Evolutionary conservation across 2,113 vertebrate species (phyloP).

Genomic region (Propithecus coquereli): DNA sequence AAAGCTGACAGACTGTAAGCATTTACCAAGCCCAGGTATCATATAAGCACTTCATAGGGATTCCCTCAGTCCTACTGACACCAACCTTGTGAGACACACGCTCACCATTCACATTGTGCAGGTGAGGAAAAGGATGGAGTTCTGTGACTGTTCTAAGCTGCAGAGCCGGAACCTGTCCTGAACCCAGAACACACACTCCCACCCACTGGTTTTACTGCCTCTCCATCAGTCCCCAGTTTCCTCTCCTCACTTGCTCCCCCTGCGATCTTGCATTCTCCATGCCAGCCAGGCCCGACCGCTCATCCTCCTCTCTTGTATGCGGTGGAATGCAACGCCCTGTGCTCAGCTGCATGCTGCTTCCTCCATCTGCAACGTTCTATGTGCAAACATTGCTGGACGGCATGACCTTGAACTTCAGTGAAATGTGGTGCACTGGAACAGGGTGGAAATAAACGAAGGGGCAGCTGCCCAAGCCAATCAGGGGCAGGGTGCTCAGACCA

Average conservation of each 20-base stretch:
- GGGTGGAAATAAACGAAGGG: too few relatives aligned
- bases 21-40: neutral
- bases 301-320: neutral
- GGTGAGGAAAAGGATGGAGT: neutral
- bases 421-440: neutral
- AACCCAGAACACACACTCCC: neutral
- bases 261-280: rapidly evolving
- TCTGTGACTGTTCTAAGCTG: neutral
- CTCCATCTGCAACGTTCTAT: rapidly evolving
- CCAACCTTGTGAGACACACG: neutral
- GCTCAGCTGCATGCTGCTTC: neutral
- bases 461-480: neutral
- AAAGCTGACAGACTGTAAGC: neutral
- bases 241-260: neutral
- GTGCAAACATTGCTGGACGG: neutral
- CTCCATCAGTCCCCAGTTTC: neutral
- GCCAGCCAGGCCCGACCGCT: too few relatives aligned
- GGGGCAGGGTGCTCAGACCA: neutral
- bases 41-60: neutral
- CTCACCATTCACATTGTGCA: neutral
- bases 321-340: neutral
- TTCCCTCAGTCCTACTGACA: constrained; percentile 38
- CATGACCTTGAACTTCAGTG: neutral
- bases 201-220: neutral
- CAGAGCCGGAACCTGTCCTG: neutral